phyloP scores from a whole-genome alignment of 1,140 invertebrate genomes.

The Stratiolaelaps scimitus region DNA sequence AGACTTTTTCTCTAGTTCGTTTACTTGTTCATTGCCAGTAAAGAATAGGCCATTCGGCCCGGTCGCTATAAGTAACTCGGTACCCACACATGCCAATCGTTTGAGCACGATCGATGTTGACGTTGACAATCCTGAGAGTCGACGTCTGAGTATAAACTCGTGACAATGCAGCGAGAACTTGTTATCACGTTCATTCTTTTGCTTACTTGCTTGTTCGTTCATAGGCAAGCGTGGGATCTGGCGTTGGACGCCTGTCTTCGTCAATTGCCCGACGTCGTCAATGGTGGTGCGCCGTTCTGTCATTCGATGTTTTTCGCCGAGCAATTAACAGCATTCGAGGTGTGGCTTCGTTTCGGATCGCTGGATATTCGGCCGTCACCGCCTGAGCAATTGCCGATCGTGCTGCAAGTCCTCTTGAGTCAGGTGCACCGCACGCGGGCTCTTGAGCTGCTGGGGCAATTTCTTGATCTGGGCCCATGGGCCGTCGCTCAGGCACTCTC shows the following conservation, averaged over 20 bases:
- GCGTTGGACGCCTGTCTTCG: slow-evolving; percentile 81
- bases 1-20: too few relatives aligned
- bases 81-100: too few relatives aligned
- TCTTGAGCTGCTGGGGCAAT: slow-evolving; percentile 81
- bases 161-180: background rate
- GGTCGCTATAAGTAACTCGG: too few relatives aligned
- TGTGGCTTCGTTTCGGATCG: slow-evolving; percentile 73
- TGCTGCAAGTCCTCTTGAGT: slow-evolving; percentile 89
- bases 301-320: slow-evolving; percentile 93
- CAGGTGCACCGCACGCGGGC: slow-evolving; percentile 90
- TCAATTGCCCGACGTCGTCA: slow-evolving; percentile 65
- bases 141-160: background rate
- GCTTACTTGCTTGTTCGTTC: slow-evolving; percentile 50
- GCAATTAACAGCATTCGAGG: slow-evolving; percentile 94
- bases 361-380: slow-evolving; percentile 53
- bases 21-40: too few relatives aligned
- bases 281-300: slow-evolving; percentile 42
- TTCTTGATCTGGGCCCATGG: slow-evolving; percentile 90
- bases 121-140: background rate
- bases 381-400: slow-evolving; percentile 93
- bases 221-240: slow-evolving; percentile 94
- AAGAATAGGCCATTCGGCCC: too few relatives aligned
- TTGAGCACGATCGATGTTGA: background rate
- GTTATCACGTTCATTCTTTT: slow-evolving; percentile 19
- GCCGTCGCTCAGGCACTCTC: slow-evolving; percentile 84